Conservation (phyloP, 2,113 vertebrate species). For the Amphilophus citrinellus region DNA sequence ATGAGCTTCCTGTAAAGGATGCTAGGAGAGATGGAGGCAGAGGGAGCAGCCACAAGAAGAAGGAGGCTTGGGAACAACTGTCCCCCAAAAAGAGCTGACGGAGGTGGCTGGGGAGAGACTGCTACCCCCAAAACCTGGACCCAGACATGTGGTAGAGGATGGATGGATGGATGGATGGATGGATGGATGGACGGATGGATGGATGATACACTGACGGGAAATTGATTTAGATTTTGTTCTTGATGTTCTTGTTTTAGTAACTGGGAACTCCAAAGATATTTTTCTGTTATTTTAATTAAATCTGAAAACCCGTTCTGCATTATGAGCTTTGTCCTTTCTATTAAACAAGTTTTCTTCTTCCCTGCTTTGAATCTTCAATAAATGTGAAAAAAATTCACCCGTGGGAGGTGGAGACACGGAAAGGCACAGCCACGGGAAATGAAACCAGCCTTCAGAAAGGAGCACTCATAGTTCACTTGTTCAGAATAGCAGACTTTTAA, state of each 20-base stretch:
- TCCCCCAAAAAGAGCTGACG: not conserved
- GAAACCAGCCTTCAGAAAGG: constrained; percentile 12
- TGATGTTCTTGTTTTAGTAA: not conserved
- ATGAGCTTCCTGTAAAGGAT: not conserved
- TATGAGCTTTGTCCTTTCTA: not conserved
- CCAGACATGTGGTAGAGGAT: not conserved
- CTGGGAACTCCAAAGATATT: not conserved
- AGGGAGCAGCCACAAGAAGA: not conserved
- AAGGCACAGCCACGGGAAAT: not conserved
- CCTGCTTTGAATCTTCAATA: not conserved
- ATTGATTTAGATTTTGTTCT: not conserved
- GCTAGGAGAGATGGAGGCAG: not conserved
- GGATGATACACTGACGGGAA: not conserved
- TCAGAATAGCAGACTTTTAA: constrained; percentile 18
- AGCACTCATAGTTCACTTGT: constrained; percentile 8
- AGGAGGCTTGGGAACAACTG: not conserved
- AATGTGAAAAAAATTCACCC: not conserved
- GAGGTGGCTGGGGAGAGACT: not conserved
- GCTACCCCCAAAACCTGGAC: not conserved
- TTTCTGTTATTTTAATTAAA: not conserved
- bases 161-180: not conserved
- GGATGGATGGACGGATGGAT: not conserved
- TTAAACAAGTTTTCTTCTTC: not conserved
- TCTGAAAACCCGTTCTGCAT: not conserved
- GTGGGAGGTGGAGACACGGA: not conserved